These are phyloP conservation scores for Petrolisthes cinctipes DNA, from an alignment of 2,888 invertebrate genomes.

Conservation along the genomic window DNA sequence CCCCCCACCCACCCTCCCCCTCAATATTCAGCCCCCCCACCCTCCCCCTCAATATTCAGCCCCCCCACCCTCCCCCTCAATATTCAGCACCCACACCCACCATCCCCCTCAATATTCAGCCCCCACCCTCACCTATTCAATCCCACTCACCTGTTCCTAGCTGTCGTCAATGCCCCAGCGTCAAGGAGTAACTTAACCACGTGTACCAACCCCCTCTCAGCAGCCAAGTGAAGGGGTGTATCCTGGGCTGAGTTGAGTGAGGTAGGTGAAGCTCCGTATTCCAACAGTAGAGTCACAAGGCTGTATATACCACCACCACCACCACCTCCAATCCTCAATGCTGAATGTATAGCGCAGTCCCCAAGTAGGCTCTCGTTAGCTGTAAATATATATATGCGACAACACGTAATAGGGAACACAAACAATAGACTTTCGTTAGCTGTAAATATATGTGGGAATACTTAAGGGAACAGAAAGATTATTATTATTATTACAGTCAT, in stretches of 20 bases:
- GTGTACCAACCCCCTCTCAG: conserved; percentile 38
- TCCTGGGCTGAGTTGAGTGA: conserved; percentile 47
- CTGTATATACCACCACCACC: background rate
- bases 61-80: background rate
- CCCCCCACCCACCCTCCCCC: background rate
- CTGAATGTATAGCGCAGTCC: conserved; percentile 48
- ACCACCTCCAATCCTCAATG: conserved; percentile 13
- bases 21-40: background rate
- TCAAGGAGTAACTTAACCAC: conserved; percentile 19
- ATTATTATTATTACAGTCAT: too few relatives aligned
- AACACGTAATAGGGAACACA: too few relatives aligned
- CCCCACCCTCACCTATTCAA: background rate
- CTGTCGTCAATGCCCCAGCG: conserved; percentile 23
- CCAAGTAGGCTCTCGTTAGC: conserved; percentile 43
- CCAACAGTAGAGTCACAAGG: conserved; percentile 36
- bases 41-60: background rate
- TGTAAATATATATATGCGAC: too few relatives aligned
- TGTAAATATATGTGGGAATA: too few relatives aligned
- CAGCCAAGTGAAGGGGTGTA: conserved; percentile 55
- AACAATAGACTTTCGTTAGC: too few relatives aligned
- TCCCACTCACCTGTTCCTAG: conserved; percentile 16
- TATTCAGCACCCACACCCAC: background rate
- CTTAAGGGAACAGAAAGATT: too few relatives aligned
- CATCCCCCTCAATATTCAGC: background rate
- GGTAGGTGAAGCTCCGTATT: conserved; percentile 37